Percentiles rank a stretch among this genome's conserved stretches.
Conservation (phyloP, 2,797 vertebrate species). For the Mormyrus hasselquistii region DNA sequence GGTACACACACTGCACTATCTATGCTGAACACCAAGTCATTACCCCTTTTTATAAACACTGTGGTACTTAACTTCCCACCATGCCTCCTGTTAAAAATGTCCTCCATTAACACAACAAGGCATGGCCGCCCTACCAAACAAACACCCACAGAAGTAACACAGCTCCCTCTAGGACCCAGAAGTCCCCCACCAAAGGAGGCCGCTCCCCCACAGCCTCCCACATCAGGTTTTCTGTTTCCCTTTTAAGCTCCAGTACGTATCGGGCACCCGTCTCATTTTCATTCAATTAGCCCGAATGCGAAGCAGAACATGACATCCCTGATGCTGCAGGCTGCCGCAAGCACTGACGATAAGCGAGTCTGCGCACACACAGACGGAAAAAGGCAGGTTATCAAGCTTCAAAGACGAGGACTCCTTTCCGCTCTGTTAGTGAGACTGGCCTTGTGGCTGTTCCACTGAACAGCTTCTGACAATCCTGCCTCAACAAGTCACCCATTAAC, state of each 20-base stretch:
- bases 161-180: slow-evolving; percentile 4
- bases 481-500: background rate
- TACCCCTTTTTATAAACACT: background rate
- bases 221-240: background rate
- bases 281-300: slow-evolving; percentile 34
- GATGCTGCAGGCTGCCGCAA: slow-evolving; percentile 20
- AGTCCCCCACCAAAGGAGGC: background rate
- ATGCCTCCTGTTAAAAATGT: background rate
- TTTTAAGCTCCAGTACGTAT: background rate
- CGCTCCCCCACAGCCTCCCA: background rate
- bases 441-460: background rate
- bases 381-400: slow-evolving; percentile 26
- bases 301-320: slow-evolving; percentile 28
- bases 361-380: background rate
- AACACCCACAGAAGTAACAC: background rate
- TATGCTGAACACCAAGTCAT: background rate
- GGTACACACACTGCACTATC: background rate
- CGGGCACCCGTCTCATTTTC: slow-evolving; percentile 24
- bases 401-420: slow-evolving; percentile 11
- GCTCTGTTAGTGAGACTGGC: background rate
- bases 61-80: background rate
- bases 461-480: background rate
- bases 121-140: background rate
- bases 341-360: slow-evolving; percentile 24
- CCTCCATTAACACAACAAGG: background rate